Base-by-base conservation (phyloP, 2,797 vertebrate species). In the Arremon brunneinucha region DNA sequence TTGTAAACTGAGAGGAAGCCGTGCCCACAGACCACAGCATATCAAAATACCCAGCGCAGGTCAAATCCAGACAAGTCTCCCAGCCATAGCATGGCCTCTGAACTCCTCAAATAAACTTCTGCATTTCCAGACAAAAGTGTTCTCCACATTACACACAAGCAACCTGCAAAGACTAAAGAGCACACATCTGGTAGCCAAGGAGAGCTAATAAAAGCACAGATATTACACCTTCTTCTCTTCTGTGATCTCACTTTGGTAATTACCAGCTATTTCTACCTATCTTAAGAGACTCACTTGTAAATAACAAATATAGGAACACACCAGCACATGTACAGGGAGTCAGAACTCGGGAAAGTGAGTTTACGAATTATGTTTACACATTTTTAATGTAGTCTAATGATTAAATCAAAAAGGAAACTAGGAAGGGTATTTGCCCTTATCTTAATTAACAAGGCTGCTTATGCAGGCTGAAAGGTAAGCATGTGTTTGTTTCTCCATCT, bases 371-470 rank as follows among this genome's bases (percentile, higher is more conserved):
- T 52, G 39, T 62, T 94, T 77, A 90, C 27, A 85, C 12, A 21
- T 56, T 94, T 87, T 90, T 81, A 76, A 63, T 44, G 59, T 0
- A 57, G 49, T 24, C 77, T 81, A 93, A 39, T 80, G 41, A 86
- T 65, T 68, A 93, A 87, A 92, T 84, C n/a, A 79, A 80, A 86
- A 85, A 47, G 68, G 37, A 77, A 87, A 62, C 18, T 69, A 62
- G 64, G 21, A 39, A 26, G 21, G 22, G 63, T 83, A 91, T 63
- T 44, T 92, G 77, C 77, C 86, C 47, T 64, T 90, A 60, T 52
- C 53, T 83, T 87, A 84, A 87, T 86, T 67, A 91, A 35, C 18
- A 86, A 81, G 41, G 19, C 23, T 83, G 49, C 63, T 74, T 81
- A 89, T 49, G 57, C 72, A 93, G 28, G 52, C 59, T 83, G 59